A percentile compares a stretch with the other conserved stretches of the same genome.
These are phyloP conservation scores for Tetropium fuscum DNA, from an alignment of 2,888 invertebrate species.

Conservation along the genomic window DNA sequence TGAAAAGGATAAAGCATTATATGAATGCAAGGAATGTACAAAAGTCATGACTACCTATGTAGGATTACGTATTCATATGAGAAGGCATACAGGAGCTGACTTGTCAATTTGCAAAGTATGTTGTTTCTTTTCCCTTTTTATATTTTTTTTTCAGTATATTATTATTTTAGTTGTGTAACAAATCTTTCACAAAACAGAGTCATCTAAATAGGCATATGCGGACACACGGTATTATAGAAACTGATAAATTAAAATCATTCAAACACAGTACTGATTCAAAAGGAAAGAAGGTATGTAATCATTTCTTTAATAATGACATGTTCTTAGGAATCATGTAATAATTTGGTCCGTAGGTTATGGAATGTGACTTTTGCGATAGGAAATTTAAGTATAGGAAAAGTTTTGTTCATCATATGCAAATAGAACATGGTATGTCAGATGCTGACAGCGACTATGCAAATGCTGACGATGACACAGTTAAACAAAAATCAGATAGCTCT, in stretches of 20 bases:
- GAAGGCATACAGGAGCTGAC: conserved; percentile 72
- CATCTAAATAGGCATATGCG: conserved; percentile 58
- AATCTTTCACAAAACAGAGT: conserved; percentile 59
- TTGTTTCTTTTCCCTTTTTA: background rate
- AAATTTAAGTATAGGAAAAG: conserved; percentile 66
- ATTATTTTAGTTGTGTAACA: conserved; percentile 57
- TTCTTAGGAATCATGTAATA: conserved; percentile 1
- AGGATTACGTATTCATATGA: conserved; percentile 70
- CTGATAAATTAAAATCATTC: conserved; percentile 34
- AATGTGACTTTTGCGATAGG: conserved; percentile 66
- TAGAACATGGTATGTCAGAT: conserved; percentile 64
- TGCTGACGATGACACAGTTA: conserved; percentile 12
- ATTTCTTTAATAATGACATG: background rate
- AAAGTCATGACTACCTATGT: conserved; percentile 56
- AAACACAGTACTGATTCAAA: conserved; percentile 36
- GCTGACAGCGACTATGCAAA: conserved; percentile 51
- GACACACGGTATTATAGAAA: conserved; percentile 54
- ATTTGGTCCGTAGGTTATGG: conserved; percentile 55
- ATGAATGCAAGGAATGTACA: conserved; percentile 57
- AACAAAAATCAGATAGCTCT: background rate
- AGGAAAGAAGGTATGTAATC: conserved; percentile 52
- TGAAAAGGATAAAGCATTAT: conserved; percentile 50
- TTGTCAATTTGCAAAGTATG: conserved; percentile 56
- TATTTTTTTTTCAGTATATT: background rate
- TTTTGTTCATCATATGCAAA: conserved; percentile 64